These are phyloP conservation scores for Hydractinia symbiolongicarpus DNA, from an alignment of 30 jellyfish, hydroid and myxozoan species.

Conservation along the genomic window DNA sequence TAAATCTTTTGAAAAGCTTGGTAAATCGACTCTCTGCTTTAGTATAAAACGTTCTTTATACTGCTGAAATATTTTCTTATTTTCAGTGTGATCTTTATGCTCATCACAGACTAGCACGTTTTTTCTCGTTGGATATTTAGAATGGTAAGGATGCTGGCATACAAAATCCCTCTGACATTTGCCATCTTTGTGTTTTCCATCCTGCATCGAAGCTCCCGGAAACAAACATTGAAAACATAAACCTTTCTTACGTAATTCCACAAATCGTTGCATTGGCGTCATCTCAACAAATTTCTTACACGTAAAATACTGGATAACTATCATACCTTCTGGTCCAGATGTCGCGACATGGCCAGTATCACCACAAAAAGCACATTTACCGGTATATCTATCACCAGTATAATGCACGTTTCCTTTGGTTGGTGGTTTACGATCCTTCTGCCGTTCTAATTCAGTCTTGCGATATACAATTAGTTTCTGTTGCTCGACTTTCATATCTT, in stretches of 20 bases:
- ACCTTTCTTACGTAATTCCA: constrained; percentile 4
- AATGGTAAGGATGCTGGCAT: constrained; percentile 20
- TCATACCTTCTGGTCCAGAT: constrained; percentile 8
- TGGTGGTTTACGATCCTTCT: no score
- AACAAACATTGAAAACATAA: constrained; percentile 27
- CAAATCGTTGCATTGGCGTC: constrained; percentile 16
- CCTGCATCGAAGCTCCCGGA: constrained; percentile 12
- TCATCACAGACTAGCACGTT: constrained; percentile 31
- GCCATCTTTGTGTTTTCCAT: constrained; percentile 23
- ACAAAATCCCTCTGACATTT: constrained; percentile 2
- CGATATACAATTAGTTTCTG: no score
- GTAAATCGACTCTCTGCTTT: neutral
- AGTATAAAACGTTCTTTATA: constrained; percentile 14
- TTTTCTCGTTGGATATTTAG: constrained; percentile 7
- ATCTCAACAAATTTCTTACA: constrained; percentile 17
- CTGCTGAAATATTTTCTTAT: constrained; percentile 13
- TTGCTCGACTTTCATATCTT: no score
- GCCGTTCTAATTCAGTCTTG: no score
- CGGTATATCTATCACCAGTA: no score
- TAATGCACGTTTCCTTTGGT: no score
- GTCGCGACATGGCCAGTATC: constrained; percentile 19
- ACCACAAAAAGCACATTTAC: no score
- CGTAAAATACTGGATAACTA: constrained; percentile 15
- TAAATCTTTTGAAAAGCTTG: neutral
- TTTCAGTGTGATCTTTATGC: constrained; percentile 11